Evolutionary conservation across 2,888 invertebrate genomes (phyloP).

Genomic region (Diaperis boleti): DNA sequence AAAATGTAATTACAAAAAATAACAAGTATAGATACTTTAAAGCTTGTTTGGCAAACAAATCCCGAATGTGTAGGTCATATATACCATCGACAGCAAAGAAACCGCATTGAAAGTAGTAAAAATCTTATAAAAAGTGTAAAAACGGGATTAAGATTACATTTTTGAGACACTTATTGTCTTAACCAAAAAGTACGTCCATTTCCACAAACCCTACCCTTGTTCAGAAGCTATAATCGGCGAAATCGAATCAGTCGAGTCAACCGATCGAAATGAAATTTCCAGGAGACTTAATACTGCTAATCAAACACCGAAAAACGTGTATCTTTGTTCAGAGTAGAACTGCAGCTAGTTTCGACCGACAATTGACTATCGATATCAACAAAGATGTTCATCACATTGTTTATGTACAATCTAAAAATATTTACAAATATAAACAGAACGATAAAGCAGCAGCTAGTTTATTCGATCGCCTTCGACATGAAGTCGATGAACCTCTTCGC

Average conservation of each 20-base stretch:
- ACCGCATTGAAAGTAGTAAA: conserved; percentile 24
- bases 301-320: conserved; percentile 1
- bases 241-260: conserved; percentile 29
- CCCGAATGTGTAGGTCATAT: conserved; percentile 71
- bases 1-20: conserved; percentile 59
- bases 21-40: conserved; percentile 37
- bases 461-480: conserved; percentile 94
- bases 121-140: conserved; percentile 37
- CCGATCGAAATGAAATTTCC: conserved; percentile 4
- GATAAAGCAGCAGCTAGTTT: conserved; percentile 58
- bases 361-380: conserved; percentile 25
- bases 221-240: conserved; percentile 30
- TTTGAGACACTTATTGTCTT: conserved; percentile 24
- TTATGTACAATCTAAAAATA: conserved; percentile 34
- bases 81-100: conserved; percentile 27
- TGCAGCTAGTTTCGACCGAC: conserved; percentile 6
- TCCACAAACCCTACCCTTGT: conserved; percentile 55
- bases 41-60: conserved; percentile 40
- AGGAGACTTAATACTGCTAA: conserved; percentile 27
- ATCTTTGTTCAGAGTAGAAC: conserved; percentile 3
- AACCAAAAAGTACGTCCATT: conserved; percentile 13
- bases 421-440: conserved; percentile 33
- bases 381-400: conserved; percentile 21
- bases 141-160: conserved; percentile 26
- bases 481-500: conserved; percentile 98